Conservation (phyloP, 2,888 invertebrate genomes). For the Noctua comes region DNA sequence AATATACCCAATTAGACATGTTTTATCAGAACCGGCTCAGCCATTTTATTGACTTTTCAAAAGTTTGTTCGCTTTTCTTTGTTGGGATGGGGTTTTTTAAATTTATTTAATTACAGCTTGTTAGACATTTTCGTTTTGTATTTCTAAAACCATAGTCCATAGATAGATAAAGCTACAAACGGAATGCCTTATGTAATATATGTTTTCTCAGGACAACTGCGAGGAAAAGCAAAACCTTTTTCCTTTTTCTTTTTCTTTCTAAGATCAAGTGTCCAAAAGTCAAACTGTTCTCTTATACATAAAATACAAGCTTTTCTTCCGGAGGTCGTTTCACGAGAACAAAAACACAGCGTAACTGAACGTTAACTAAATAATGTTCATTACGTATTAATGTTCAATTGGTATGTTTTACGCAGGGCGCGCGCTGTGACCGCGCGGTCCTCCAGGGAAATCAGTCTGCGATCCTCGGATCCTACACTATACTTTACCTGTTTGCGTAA, state of each 20-base stretch:
- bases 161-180: not conserved
- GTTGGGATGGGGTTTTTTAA: too few species aligned
- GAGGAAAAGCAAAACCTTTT: constrained; percentile 13
- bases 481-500: constrained; percentile 64
- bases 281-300: constrained; percentile 15
- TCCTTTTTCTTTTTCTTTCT: constrained; percentile 5
- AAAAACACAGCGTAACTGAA: constrained; percentile 51
- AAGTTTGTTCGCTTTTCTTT: too few species aligned
- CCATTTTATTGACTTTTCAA: too few species aligned
- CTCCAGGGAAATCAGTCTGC: constrained; percentile 80
- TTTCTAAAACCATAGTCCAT: not conserved
- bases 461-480: constrained; percentile 52
- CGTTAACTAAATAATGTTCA: constrained; percentile 74
- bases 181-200: constrained; percentile 12
- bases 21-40: too few species aligned
- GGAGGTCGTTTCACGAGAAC: constrained; percentile 15
- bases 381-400: constrained; percentile 84
- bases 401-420: constrained; percentile 76
- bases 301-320: constrained; percentile 24
- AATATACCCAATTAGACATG: too few species aligned
- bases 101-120: too few species aligned
- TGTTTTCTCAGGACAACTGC: not conserved
- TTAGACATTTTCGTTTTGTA: constrained; percentile 7
- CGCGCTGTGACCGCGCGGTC: constrained; percentile 63
- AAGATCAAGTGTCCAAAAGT: constrained; percentile 10